Base-by-base conservation (phyloP, 2,888 invertebrate species). In the Microctonus aethiopoides region DNA sequence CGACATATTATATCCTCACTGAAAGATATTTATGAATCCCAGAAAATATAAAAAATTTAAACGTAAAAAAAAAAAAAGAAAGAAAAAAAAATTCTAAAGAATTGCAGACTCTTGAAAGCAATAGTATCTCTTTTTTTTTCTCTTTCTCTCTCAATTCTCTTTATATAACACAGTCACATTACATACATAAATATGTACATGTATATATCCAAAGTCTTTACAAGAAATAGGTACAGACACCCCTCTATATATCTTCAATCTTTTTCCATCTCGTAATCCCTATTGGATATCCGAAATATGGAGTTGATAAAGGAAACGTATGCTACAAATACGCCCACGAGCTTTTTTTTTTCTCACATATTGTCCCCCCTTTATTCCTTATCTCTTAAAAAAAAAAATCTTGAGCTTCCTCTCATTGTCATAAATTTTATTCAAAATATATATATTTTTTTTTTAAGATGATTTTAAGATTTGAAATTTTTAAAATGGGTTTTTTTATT, bases 251-350 rank as follows among this genome's bases (percentile, higher is more conserved):
- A 39, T 39, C 39, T 39, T 11, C 39, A 39, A 39, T 39, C 39
- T 39, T n/a, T 39, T 39, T 39, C 39, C 39, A 72, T 73, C 39
- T 73, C 72, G 76, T 81, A 81, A 81, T 81, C 81, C 81, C 77
- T 79, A 78, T 81, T 78, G 80, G 78, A 80, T 81, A 76, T 75
- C 62, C 68, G 64, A 61, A 62, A 62, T 66, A 57, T 46, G 41
- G 74, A 70, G 73, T 76, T 79, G 78, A 79, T 80, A 79, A 79
- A 80, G 78, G 76, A 80, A 77, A 74, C 74, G 36, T 66, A 56
- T 66, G 32, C 41, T 61, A 13, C 46, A 26, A 39, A 39, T 39
- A 39, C 16, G 20, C 22, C 26, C 9, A 11, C 16, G 46, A 24
- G 34, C 36, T 46, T 52, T 60, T 54, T 39, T 51, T 3, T 13